Evolutionary conservation across 2,888 invertebrate genomes (phyloP), one percentile per base, ranked within the genome.

Genomic region (Timema cristinae): DNA sequence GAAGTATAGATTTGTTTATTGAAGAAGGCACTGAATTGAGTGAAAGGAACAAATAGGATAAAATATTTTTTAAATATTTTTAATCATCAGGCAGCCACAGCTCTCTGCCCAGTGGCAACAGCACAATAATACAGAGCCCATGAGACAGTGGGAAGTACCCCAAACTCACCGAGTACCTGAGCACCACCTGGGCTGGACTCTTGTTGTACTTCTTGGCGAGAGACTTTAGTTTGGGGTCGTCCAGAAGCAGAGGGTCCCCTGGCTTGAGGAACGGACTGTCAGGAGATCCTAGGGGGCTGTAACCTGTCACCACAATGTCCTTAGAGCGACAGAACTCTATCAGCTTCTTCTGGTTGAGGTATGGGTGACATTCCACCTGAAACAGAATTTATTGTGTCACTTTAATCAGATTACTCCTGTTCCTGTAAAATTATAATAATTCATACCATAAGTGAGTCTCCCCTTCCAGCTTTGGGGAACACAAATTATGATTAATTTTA

Each of bases 181-280:
- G 84, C 47, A 92, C 84, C 4, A 93, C 86, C 81, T 93, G 93
- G 0, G 91, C 88, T 0, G 87, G 78, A 2, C 85, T 86, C 81
- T 92, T 93, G 0, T 84, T 84, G 78, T 91, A 86, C 77, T 89
- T 90, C 1, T 86, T 83, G 0, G 88, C 91, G 68, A 94, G 85
- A 32, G 81, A 80, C 74, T 86, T 82, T 2, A 94, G 82, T 75
- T 84, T 83, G 0, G 88, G 85, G 79, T 94, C 92, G 0, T 93
- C 90, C 79, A 94, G 79, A 7, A 94, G 82, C 72, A 87, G 86
- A 0, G 90, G 89, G 73, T 89, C 91, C 0, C 82, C 87, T 0
- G 90, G 89, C 79, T 88, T 87, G 6, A 88, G 88, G 87, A 89
- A 90, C 9, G 90, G 90, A 56, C 90, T 84, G 79, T 91, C 89